Conservation (phyloP, 2,113 vertebrate genomes). For the Sardina pilchardus region DNA sequence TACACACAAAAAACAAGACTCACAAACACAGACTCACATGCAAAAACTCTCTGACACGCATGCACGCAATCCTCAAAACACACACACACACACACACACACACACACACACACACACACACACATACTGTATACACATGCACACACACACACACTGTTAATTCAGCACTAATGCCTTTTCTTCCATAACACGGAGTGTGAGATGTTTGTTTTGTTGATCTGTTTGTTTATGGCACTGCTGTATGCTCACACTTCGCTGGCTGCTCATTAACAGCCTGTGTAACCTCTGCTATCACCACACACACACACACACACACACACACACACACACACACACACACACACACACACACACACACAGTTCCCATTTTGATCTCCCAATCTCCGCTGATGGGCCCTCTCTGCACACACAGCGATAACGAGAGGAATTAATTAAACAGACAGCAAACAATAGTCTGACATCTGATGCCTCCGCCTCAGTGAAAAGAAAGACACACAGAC, state of each 20-base stretch:
- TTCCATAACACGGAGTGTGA: constrained; percentile 41
- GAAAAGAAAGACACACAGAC: constrained; percentile 20
- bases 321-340: constrained; percentile 23
- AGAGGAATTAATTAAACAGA: constrained; percentile 70
- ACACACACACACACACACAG: constrained; percentile 33
- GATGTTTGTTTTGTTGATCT: constrained; percentile 46
- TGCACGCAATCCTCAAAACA: background rate
- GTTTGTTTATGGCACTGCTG: constrained; percentile 57
- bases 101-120: background rate
- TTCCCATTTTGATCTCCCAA: constrained; percentile 53
- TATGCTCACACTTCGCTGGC: constrained; percentile 65
- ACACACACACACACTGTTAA: constrained; percentile 36
- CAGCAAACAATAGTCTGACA: constrained; percentile 68
- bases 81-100: background rate
- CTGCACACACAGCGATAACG: constrained; percentile 65
- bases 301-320: constrained; percentile 40
- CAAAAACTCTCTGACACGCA: background rate
- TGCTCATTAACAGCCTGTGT: constrained; percentile 70
- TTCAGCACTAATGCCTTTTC: constrained; percentile 57
- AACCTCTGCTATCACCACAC: constrained; percentile 51
- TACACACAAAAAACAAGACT: background rate
- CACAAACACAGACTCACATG: background rate
- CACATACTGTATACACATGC: too few species aligned
- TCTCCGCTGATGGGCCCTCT: constrained; percentile 59
- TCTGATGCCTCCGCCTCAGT: constrained; percentile 55